A percentile compares a stretch with the other conserved stretches of the same genome.
phyloP scores from a whole-genome alignment of 2,888 invertebrate species.

The Pyrochroa serraticornis region DNA sequence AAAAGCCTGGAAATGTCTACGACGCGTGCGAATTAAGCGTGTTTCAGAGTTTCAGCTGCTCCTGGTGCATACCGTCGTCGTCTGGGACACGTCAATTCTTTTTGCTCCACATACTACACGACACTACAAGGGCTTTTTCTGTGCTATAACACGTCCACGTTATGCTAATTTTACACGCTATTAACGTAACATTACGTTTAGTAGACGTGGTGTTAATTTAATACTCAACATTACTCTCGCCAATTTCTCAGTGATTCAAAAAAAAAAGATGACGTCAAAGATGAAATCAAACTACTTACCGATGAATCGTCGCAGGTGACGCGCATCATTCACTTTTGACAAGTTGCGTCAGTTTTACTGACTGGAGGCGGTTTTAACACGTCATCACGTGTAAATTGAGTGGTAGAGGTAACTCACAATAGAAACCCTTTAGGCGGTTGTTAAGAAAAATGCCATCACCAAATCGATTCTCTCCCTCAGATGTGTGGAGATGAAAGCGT shows the following conservation, averaged over 20 bases:
- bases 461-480: neutral
- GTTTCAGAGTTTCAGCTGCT: constrained; percentile 7
- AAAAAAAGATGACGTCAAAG: constrained; percentile 9
- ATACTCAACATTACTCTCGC: constrained; percentile 4
- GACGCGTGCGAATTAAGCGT: constrained; percentile 21
- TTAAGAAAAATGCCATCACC: neutral
- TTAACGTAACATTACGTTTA: constrained; percentile 23
- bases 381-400: constrained; percentile 21
- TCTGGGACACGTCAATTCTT: constrained; percentile 2
- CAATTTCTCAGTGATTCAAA: neutral
- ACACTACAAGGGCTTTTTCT: constrained; percentile 15
- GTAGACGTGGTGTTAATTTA: constrained; percentile 16
- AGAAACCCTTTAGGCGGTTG: constrained; percentile 15
- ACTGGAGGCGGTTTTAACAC: constrained; percentile 13
- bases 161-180: constrained; percentile 27
- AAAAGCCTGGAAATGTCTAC: constrained; percentile 26
- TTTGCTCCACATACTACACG: constrained; percentile 2
- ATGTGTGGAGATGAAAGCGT: constrained; percentile 1
- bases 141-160: neutral
- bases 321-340: constrained; percentile 2
- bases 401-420: constrained; percentile 7
- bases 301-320: constrained; percentile 21
- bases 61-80: constrained; percentile 2
- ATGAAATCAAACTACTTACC: constrained; percentile 19
- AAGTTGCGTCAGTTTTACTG: constrained; percentile 5